Conservation (phyloP, 2,888 invertebrate genomes). For the Junonia oenone region DNA sequence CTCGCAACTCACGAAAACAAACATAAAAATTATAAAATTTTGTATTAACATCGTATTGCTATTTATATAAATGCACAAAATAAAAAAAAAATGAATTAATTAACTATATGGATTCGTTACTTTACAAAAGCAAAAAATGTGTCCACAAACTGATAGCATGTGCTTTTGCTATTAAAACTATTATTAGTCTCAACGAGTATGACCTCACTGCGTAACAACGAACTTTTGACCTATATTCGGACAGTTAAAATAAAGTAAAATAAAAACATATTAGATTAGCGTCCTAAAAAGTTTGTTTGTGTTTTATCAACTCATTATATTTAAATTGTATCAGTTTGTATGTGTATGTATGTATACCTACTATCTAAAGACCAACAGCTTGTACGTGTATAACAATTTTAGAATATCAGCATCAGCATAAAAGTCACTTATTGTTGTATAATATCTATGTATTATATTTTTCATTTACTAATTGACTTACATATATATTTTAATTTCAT, state of each 20-base stretch:
- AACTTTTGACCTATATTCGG: conserved; percentile 9
- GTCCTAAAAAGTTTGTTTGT: neutral
- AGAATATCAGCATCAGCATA: neutral
- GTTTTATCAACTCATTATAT: neutral
- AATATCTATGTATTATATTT: too few relatives aligned
- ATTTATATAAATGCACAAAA: too few relatives aligned
- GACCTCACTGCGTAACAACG: neutral
- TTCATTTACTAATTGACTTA: too few relatives aligned
- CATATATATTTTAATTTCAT: too few relatives aligned
- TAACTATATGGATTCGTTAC: neutral
- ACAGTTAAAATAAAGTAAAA: neutral
- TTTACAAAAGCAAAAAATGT: neutral
- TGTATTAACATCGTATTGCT: conserved; percentile 6
- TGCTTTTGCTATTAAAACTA: neutral
- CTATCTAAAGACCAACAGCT: neutral
- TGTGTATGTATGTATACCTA: neutral
- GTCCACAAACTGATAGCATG: neutral
- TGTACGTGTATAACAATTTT: neutral
- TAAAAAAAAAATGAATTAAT: too few relatives aligned
- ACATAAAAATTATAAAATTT: conserved; percentile 20
- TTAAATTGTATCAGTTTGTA: neutral
- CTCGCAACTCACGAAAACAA: conserved; percentile 22
- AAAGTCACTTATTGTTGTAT: too few relatives aligned
- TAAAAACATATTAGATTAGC: neutral
- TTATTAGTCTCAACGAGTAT: neutral